Evolutionary conservation across 2,888 invertebrate species (phyloP).

Genomic region (Pristionchus mayeri): DNA sequence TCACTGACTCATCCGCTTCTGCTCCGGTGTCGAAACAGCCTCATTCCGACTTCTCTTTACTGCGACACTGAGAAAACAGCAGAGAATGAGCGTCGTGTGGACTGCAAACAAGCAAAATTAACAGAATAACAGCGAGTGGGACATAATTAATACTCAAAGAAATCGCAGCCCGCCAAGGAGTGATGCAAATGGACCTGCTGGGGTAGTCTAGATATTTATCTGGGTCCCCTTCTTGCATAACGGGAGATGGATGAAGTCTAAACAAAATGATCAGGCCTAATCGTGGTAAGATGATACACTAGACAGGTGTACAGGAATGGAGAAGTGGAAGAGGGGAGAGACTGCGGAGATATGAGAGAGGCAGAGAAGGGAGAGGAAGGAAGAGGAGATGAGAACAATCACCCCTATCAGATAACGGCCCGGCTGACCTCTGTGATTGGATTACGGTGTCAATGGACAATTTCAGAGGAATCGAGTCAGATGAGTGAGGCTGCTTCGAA

Average conservation of each 20-base stretch:
- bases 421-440: neutral
- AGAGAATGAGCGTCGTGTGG: neutral
- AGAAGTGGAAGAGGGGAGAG: neutral
- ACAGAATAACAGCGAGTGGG: neutral
- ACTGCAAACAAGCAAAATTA: too few relatives aligned
- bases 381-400: neutral
- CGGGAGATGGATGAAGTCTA: neutral
- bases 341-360: neutral
- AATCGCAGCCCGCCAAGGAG: too few relatives aligned
- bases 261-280: neutral
- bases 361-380: neutral
- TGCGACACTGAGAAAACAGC: constrained; percentile 15
- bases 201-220: too few relatives aligned
- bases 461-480: constrained; percentile 34
- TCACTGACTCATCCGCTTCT: constrained; percentile 29
- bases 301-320: constrained; percentile 24
- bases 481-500: neutral
- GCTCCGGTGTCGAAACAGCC: neutral
- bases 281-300: neutral
- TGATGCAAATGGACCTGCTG: too few relatives aligned
- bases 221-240: too few relatives aligned
- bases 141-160: neutral
- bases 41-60: neutral
- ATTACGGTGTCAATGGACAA: constrained; percentile 18
- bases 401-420: constrained; percentile 5